Percentiles rank a stretch among this genome's conserved stretches.
Evolutionary conservation across 2,113 vertebrate species (phyloP).

Genomic region (Brienomyrus longianalis): DNA sequence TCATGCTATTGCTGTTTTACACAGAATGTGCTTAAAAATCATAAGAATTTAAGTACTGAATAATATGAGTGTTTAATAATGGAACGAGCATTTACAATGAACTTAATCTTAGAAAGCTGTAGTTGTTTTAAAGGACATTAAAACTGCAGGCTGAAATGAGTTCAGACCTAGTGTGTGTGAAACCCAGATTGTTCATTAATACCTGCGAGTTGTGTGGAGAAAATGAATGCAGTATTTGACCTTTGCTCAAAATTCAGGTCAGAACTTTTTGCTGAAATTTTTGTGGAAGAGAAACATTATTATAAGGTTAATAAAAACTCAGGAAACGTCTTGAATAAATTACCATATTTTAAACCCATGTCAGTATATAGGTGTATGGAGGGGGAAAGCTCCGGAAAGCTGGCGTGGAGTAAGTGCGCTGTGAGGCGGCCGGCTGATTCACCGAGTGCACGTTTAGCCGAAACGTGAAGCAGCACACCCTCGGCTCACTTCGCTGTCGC

Average conservation of each 20-base stretch:
- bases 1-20: neutral
- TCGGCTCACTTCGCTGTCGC: neutral
- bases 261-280: neutral
- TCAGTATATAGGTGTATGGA: neutral
- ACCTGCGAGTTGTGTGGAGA: neutral
- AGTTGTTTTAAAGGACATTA: neutral
- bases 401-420: neutral
- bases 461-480: neutral
- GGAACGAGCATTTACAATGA: neutral
- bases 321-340: neutral
- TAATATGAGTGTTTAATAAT: neutral
- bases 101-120: neutral
- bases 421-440: neutral
- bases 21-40: neutral
- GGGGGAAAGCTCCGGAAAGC: neutral
- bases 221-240: conserved; percentile 3
- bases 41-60: neutral
- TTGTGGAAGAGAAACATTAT: conserved; percentile 4
- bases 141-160: neutral
- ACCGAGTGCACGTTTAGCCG: neutral
- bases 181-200: neutral
- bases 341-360: neutral
- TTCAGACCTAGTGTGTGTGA: neutral
- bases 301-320: conserved; percentile 9
- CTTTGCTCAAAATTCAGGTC: conserved; percentile 5